Evolutionary conservation across 2,888 invertebrate genomes (phyloP).

Genomic region (Sesia apiformis): DNA sequence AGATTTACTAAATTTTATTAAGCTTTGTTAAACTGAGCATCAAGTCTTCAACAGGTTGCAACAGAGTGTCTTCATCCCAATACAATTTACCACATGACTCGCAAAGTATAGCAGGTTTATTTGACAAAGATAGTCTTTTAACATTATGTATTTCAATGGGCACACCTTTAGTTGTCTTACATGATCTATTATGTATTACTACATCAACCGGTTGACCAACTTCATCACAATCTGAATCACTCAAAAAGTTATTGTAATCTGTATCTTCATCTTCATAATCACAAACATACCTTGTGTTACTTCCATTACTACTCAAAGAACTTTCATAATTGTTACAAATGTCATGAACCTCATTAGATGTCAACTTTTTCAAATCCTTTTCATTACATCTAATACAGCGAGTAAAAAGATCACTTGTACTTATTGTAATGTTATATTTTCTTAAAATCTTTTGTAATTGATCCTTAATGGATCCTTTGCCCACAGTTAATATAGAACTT

Average conservation of each 20-base stretch:
- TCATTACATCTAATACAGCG: constrained; percentile 80
- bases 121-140: constrained; percentile 49
- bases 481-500: constrained; percentile 71
- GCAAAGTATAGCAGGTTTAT: constrained; percentile 79
- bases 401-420: constrained; percentile 78
- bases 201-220: constrained; percentile 27
- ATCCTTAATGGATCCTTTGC: constrained; percentile 66
- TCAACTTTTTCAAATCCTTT: constrained; percentile 33
- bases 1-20: no score
- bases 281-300: constrained; percentile 16
- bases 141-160: constrained; percentile 71
- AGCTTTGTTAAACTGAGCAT: neutral
- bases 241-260: constrained; percentile 47
- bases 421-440: constrained; percentile 78
- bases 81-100: constrained; percentile 83
- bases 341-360: constrained; percentile 33
- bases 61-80: constrained; percentile 74
- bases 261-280: constrained; percentile 38
- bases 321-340: constrained; percentile 34
- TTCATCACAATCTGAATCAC: constrained; percentile 57
- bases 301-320: constrained; percentile 8
- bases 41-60: constrained; percentile 25
- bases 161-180: constrained; percentile 71
- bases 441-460: constrained; percentile 80
- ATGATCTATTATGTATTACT: constrained; percentile 18